Conservation (phyloP, 2,888 invertebrate genomes). For the Tholera decimalis region DNA sequence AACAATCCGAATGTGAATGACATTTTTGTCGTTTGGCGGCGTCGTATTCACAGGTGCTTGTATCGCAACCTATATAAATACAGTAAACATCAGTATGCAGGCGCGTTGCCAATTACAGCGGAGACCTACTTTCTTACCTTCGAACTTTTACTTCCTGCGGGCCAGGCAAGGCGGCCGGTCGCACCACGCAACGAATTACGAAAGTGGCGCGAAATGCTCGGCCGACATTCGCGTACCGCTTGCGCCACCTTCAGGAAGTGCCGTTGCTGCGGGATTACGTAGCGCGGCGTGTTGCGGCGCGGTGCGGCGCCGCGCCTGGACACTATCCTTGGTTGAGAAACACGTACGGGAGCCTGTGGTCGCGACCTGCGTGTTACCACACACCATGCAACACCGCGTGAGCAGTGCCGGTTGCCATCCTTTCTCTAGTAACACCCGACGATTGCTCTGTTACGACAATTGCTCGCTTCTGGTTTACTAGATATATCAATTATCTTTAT, state of each 20-base stretch:
- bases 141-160: slow-evolving; percentile 92
- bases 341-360: slow-evolving; percentile 75
- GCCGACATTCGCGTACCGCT: slow-evolving; percentile 90
- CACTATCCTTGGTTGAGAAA: slow-evolving; percentile 79
- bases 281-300: slow-evolving; percentile 74
- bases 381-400: slow-evolving; percentile 63
- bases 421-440: slow-evolving; percentile 62
- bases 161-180: slow-evolving; percentile 88
- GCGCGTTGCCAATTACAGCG: slow-evolving; percentile 89
- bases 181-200: slow-evolving; percentile 90
- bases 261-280: slow-evolving; percentile 89
- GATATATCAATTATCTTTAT: slow-evolving; percentile 31
- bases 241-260: slow-evolving; percentile 91
- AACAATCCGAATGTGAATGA: slow-evolving; percentile 33
- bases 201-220: slow-evolving; percentile 91
- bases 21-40: slow-evolving; percentile 47
- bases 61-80: slow-evolving; percentile 81
- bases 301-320: slow-evolving; percentile 67
- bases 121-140: slow-evolving; percentile 92
- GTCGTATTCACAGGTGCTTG: slow-evolving; percentile 74
- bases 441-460: slow-evolving; percentile 51
- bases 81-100: slow-evolving; percentile 88
- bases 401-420: slow-evolving; percentile 64
- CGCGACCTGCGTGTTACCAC: slow-evolving; percentile 73
- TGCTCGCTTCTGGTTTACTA: slow-evolving; percentile 43